Base-by-base conservation (phyloP, 2,797 vertebrate genomes). In the Helarctos malayanus region DNA sequence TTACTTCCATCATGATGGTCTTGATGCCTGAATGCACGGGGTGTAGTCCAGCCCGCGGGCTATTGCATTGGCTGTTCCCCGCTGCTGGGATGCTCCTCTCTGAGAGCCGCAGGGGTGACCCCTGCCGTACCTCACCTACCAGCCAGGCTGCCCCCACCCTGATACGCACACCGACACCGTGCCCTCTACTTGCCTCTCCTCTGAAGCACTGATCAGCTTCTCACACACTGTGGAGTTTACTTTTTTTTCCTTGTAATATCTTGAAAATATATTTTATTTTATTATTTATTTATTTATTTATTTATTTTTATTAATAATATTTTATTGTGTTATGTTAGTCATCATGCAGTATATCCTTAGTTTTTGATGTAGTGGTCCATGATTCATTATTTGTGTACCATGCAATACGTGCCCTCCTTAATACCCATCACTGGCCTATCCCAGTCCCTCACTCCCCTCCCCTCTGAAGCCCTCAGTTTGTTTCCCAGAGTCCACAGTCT, bases 1-100 rank as follows among this genome's bases (percentile, higher is more conserved):
- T 3, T 18, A 10, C 27, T 57, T 8, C 5, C 0, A 3, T 79
- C 19, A 25, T 1, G 1, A 32, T 10, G 27, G 19, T n/a, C 11
- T 63, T 52, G 15, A 11, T 49, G 65, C 68, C 79, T 35, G 38
- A 14, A 47, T 1, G 11, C 9, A 32, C 63, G 29, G 71, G 82
- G 41, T 2, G 1, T 25, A 18, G 29, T 71, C 32, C 18, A 35
- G n/a, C n/a, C 41, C 12, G 3, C 5, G 2, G 14, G 12, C 10
- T 47, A 49, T 57, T 65, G 71, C 21, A 4, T 1, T 29, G 61
- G 29, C 82, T 32, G 0, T 12, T 65, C 35, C 59, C 45, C 25
- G 3, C 0, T 7, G 32, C 83, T 65, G 18, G 13, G 35, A 41
- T 56, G 19, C 16, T 25, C 45, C 73, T 38, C 10, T 47, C 18